Base-by-base conservation (phyloP, 2,113 vertebrate genomes). In the Helogale parvula region DNA sequence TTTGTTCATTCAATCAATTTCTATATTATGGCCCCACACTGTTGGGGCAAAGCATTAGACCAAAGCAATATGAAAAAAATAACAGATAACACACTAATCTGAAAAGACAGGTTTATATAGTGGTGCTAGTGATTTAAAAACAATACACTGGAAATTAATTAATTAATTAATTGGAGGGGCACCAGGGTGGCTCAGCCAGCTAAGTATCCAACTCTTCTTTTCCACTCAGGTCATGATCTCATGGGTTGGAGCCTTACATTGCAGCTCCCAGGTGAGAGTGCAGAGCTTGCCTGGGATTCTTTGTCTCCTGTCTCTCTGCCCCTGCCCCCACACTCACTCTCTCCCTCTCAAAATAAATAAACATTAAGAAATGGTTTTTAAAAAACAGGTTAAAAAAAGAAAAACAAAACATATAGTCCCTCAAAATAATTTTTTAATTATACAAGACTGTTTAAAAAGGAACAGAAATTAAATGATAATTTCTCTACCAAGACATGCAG, bases 391-490 rank as follows among this genome's bases (percentile, higher is more conserved):
- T 60, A 23, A 16, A 60, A 60, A 60, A 23, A 60, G 57, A 60
- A 60, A 60, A 57, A 57, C 57, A 21, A 23, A 60, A 89, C 14
- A 95, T 31, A 12, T 3, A 35, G 45, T 27, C 29, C 60, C 29
- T 88, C 87, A 68, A 95, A 63, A 52, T 87, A 90, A 38, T 54
- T 50, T 89, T 90, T 97, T n/a, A 86, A 85, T 84, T 87, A 90
- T 7, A 90, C 0, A 83, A 83, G 13, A 81, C n/a, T 8, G 41
- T 88, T 82, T 31, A 4, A 87, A 86, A 79, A 60, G 15, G 14
- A 88, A 88, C 1, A 92, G 25, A 69, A 96, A 81, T 81, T 35
- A 6, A 96, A 88, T 7, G 68, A 35, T 79, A 93, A 87, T 68
- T 97, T 72, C 23, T 35, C 17, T 86, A 74, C 14, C n/a, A 82